A percentile compares a stretch with the other conserved stretches of the same genome.
Evolutionary conservation across 2,797 vertebrate species (phyloP).

Genomic region (Alcedo quadribrachys): DNA sequence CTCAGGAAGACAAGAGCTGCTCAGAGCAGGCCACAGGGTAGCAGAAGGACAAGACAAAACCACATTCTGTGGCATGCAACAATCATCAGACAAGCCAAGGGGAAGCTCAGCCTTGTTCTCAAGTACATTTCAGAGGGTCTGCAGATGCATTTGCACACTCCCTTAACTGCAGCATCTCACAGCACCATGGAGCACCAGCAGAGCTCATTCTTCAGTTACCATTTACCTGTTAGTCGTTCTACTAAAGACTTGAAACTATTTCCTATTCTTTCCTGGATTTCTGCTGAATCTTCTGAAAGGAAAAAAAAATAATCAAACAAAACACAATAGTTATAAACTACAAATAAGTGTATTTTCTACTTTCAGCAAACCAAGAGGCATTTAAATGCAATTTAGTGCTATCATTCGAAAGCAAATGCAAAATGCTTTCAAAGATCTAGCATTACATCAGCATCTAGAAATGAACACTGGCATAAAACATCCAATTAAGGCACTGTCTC

Average conservation of each 20-base stretch:
- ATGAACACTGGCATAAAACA: neutral
- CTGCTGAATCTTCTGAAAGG: constrained; percentile 87
- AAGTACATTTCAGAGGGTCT: neutral
- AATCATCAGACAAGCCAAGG: neutral
- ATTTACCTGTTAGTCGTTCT: constrained; percentile 91
- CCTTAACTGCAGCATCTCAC: neutral
- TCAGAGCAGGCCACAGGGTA: neutral
- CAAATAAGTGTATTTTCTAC: neutral
- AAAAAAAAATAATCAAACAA: neutral
- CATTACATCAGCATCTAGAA: neutral
- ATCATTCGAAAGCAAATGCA: neutral
- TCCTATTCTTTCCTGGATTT: constrained; percentile 92
- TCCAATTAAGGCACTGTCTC: neutral
- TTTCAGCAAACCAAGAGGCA: neutral
- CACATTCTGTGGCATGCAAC: neutral
- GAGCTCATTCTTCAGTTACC: neutral
- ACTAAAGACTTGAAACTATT: constrained; percentile 89
- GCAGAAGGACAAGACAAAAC: neutral
- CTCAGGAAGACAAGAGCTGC: neutral
- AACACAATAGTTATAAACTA: neutral
- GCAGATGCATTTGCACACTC: neutral
- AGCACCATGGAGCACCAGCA: neutral
- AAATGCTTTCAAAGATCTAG: neutral
- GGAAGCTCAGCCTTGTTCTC: neutral
- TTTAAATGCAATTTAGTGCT: neutral